Evolutionary conservation across 2,888 invertebrate genomes (phyloP), one percentile per base, ranked within the genome.

Genomic region (Flexamia atlantica): DNA sequence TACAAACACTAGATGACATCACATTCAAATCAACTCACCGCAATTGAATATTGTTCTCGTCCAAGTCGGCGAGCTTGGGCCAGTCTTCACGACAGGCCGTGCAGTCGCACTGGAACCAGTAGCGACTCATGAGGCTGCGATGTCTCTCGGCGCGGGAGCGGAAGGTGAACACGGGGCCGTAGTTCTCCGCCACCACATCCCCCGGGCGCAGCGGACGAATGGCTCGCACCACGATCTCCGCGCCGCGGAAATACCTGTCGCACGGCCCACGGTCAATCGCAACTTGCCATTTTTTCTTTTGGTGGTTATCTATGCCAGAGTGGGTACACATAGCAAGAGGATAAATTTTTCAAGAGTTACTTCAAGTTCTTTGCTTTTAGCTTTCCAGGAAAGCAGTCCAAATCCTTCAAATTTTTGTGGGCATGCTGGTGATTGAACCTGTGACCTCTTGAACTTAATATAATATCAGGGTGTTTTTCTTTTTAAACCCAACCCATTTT

Each of bases 21-120:
- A 40, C 12, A 40, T 17, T 53, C n/a, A 53, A 53, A 17, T 53
- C n/a, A 28, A 57, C 60, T 32, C 81, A 85, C 85, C 85, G 83
- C 12, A 85, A 23, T n/a, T 80, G 23, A 83, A 83, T 12, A 32
- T 23, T 42, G 30, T 82, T 46, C 42, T 72, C 76, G 81, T 82
- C 68, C 42, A 83, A 64, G 7, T 83, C 57, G 25, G 83, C 83
- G 10, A 95, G 90, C 0, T 90, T 90, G 0, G 95, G 95, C 97
- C 97, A 97, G 89, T 96, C 93, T 88, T 95, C 94, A 30, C 89
- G 90, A 88, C 97, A 97, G 1, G 96, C 93, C 76, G 90, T 88
- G 88, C 97, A 97, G 60, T 92, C 91, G 88, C 97, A 97, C 80
- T 91, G 90, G 89, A 97, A 97, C 93, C 96, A 95, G 89, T 97